Evolutionary conservation across 2,888 invertebrate genomes (phyloP).

Genomic region (Aquatica leii): DNA sequence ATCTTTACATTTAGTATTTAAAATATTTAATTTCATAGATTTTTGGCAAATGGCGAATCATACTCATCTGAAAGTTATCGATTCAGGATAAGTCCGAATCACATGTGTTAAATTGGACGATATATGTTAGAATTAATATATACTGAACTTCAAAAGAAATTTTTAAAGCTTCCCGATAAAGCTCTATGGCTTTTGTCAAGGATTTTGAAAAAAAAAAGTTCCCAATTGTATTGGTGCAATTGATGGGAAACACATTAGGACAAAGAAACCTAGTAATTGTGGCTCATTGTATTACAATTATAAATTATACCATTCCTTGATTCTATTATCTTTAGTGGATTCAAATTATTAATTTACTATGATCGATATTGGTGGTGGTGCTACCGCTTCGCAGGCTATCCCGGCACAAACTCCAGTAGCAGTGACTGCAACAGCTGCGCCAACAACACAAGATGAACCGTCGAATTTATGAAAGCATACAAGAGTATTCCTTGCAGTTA

Average conservation of each 20-base stretch:
- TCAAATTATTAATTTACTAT: not conserved
- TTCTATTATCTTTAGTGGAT: not conserved
- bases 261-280: not conserved
- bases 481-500: too few species aligned
- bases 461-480: too few species aligned
- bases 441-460: too few species aligned
- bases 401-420: too few species aligned
- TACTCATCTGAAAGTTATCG: not conserved
- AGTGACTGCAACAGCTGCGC: too few species aligned
- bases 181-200: slow-evolving; percentile 3
- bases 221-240: slow-evolving; percentile 4
- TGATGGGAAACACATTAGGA: slow-evolving; percentile 1
- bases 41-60: slow-evolving; percentile 10
- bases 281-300: slow-evolving; percentile 6
- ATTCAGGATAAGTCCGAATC: slow-evolving; percentile 8
- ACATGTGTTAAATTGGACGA: not conserved
- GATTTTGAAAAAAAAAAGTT: slow-evolving; percentile 6
- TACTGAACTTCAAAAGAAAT: not conserved
- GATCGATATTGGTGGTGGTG: slow-evolving; percentile 4
- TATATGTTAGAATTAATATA: not conserved
- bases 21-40: not conserved
- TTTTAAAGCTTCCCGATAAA: slow-evolving; percentile 6
- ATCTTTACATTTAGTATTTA: too few species aligned
- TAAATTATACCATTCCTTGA: not conserved
- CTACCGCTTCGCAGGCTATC: too few species aligned